Conservation (phyloP, 1,140 invertebrate species). For the Cydia splendana region DNA sequence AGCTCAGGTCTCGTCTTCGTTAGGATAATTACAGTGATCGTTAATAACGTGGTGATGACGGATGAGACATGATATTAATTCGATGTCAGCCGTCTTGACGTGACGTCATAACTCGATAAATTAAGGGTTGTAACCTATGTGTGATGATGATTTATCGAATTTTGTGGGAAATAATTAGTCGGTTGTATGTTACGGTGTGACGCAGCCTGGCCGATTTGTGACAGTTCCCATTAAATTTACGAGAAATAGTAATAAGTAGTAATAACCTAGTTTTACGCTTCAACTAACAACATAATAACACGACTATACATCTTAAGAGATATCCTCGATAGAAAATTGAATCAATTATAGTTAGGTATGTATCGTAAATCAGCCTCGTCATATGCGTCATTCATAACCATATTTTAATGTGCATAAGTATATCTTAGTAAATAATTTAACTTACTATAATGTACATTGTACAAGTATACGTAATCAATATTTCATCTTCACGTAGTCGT, state of each 20-base stretch:
- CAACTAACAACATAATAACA: too few species aligned
- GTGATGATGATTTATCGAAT: constrained; percentile 34
- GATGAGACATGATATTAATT: constrained; percentile 62
- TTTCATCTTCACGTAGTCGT: not conserved
- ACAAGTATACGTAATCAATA: too few species aligned
- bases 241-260: too few species aligned
- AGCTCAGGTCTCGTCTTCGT: constrained; percentile 48
- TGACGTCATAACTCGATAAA: constrained; percentile 47
- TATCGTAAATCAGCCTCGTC: not conserved
- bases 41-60: constrained; percentile 67
- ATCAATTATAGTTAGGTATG: not conserved
- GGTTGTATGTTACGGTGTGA: too few species aligned
- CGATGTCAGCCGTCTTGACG: constrained; percentile 51
- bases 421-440: too few species aligned
- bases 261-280: too few species aligned
- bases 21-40: constrained; percentile 66
- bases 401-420: too few species aligned
- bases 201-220: too few species aligned
- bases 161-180: not conserved
- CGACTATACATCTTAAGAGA: too few species aligned
- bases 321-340: too few species aligned
- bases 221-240: too few species aligned
- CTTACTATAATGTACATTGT: not conserved
- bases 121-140: constrained; percentile 38
- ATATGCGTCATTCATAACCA: not conserved